Conservation (phyloP, 2,113 vertebrate species). For the Apeltes quadracus region DNA sequence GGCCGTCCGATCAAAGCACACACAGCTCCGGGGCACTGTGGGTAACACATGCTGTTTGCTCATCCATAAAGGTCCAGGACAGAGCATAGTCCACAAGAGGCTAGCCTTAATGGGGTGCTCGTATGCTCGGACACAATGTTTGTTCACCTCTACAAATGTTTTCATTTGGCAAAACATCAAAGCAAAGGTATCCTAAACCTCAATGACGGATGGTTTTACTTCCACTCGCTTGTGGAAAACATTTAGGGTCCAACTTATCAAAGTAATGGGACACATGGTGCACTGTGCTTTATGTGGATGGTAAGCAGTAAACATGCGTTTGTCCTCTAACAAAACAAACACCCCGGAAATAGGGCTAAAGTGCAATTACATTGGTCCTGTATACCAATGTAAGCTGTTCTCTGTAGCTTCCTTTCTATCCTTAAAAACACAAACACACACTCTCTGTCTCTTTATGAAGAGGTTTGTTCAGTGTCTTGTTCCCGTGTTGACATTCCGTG, state of each 20-base stretch:
- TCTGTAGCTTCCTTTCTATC: slow-evolving; percentile 35
- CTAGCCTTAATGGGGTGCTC: slow-evolving; percentile 34
- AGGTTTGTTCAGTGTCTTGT: slow-evolving; percentile 34
- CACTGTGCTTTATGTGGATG: slow-evolving; percentile 1
- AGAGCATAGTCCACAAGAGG: slow-evolving; percentile 67
- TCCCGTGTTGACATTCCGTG: slow-evolving; percentile 51
- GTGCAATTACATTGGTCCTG: slow-evolving; percentile 46
- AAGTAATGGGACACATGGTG: slow-evolving; percentile 35
- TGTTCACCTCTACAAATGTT: slow-evolving; percentile 58
- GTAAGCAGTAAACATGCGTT: slow-evolving; percentile 18
- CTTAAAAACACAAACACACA: slow-evolving; percentile 23
- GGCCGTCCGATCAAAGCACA: slow-evolving; percentile 50
- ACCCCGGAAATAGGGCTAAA: slow-evolving; percentile 41
- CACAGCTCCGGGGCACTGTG: slow-evolving; percentile 37
- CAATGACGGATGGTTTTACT: slow-evolving; percentile 22
- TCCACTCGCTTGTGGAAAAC: slow-evolving; percentile 6
- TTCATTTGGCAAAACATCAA: slow-evolving; percentile 33
- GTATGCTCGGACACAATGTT: slow-evolving; percentile 36
- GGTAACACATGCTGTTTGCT: slow-evolving; percentile 69
- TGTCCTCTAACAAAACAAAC: background rate
- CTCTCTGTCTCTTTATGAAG: slow-evolving; percentile 22
- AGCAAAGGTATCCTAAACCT: slow-evolving; percentile 15
- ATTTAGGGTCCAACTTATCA: slow-evolving; percentile 14
- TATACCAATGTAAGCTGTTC: slow-evolving; percentile 34
- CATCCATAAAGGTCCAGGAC: slow-evolving; percentile 67